Evolutionary conservation across 53 echinoderm and acorn worm species (phyloP).

Genomic region (Temnopleurus reevesii): DNA sequence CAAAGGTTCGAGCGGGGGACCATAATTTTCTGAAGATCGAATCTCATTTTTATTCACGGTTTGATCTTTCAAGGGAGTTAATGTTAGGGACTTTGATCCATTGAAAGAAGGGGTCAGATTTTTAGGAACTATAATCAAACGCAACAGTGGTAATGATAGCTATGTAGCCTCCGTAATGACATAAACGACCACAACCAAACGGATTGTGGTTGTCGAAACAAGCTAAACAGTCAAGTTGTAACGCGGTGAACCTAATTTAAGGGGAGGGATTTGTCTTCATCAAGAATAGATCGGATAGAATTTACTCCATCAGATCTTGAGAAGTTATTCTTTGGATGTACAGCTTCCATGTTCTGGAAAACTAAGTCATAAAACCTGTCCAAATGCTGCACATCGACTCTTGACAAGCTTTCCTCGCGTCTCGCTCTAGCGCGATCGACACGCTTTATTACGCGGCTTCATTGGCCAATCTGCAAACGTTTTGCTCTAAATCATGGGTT

Average conservation of each 20-base stretch:
- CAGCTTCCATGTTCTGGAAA: neutral
- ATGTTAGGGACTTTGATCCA: neutral
- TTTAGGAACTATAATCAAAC: slow-evolving; percentile 7
- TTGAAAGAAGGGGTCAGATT: neutral
- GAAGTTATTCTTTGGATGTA: neutral
- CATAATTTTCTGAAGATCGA: neutral
- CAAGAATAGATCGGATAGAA: slow-evolving; percentile 1
- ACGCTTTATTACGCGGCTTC: slow-evolving; percentile 38
- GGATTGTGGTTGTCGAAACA: neutral
- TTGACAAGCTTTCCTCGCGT: neutral
- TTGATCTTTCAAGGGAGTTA: neutral
- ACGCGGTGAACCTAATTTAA: slow-evolving; percentile 17
- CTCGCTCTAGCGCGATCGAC: slow-evolving; percentile 8
- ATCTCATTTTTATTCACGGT: neutral
- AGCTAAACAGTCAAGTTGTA: neutral
- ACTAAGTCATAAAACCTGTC: slow-evolving; percentile 23
- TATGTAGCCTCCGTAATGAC: neutral
- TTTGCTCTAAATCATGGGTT: slow-evolving; percentile 21
- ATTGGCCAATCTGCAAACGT: slow-evolving; percentile 18
- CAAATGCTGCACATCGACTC: neutral
- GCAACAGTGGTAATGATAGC: slow-evolving; percentile 4
- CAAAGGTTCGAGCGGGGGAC: neutral
- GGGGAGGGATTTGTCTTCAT: slow-evolving; percentile 51
- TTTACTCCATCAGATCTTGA: slow-evolving; percentile 34
- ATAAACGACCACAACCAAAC: neutral